Conservation (phyloP, 2,888 invertebrate genomes). For the Phortica magna region DNA sequence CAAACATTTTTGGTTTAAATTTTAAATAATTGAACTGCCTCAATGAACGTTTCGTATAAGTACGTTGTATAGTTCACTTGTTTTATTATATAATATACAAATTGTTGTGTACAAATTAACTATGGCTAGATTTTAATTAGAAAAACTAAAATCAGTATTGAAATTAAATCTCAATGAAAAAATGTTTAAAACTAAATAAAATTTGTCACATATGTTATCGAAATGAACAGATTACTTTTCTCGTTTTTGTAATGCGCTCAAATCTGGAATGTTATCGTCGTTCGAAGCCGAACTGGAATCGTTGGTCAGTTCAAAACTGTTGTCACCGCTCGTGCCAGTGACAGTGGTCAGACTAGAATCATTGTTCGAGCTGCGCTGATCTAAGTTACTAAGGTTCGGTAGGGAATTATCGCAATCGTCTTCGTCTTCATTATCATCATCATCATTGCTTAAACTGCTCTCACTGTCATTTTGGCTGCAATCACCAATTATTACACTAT, state of each 20-base stretch:
- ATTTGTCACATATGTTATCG: conserved; percentile 32
- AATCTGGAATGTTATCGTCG: conserved; percentile 70
- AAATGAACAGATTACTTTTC: conserved; percentile 30
- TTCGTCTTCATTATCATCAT: conserved; percentile 53
- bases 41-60: too few relatives aligned
- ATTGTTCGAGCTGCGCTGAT: conserved; percentile 73
- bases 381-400: conserved; percentile 73
- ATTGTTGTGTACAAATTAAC: conserved; percentile 13
- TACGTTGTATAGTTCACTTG: not conserved
- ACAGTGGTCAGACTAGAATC: conserved; percentile 77
- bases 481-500: conserved; percentile 24
- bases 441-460: conserved; percentile 57
- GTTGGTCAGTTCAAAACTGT: conserved; percentile 75
- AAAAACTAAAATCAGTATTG: conserved; percentile 7
- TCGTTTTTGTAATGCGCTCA: conserved; percentile 64
- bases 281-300: conserved; percentile 67
- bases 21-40: too few relatives aligned
- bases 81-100: conserved; percentile 3
- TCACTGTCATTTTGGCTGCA: conserved; percentile 45
- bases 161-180: not conserved
- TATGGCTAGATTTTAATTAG: conserved; percentile 11
- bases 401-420: conserved; percentile 60
- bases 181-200: not conserved
- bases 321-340: conserved; percentile 76
- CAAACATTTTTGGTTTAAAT: not conserved